A percentile compares a stretch with the other conserved stretches of the same genome.
These are phyloP conservation scores for Vimba vimba DNA, from an alignment of 2,113 vertebrate species.

Conservation along the genomic window DNA sequence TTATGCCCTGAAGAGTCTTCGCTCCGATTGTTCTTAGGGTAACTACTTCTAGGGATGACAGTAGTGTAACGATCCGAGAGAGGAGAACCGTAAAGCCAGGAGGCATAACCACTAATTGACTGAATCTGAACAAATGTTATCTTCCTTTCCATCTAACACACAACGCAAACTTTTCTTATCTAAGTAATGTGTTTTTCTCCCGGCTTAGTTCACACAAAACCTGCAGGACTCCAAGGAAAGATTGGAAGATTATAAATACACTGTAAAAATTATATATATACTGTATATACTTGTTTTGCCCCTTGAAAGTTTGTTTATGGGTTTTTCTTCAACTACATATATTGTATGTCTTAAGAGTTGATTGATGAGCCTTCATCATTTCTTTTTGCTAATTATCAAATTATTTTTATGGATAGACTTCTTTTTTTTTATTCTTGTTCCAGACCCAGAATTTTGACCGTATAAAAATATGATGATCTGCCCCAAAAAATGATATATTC, in stretches of 20 bases:
- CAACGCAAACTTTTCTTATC: neutral
- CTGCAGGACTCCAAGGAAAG: neutral
- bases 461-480: neutral
- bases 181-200: neutral
- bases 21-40: constrained; percentile 5
- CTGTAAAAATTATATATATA: too few relatives aligned
- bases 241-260: neutral
- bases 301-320: too few relatives aligned
- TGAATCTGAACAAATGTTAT: constrained; percentile 9
- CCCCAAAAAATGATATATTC: neutral
- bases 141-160: neutral
- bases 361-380: neutral
- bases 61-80: neutral
- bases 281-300: too few relatives aligned
- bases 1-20: neutral
- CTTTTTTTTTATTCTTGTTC: neutral
- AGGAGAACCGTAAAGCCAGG: constrained; percentile 9
- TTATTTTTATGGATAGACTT: neutral
- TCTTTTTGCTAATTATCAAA: neutral
- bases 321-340: too few relatives aligned
- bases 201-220: neutral
- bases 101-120: constrained; percentile 22
- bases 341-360: too few relatives aligned
- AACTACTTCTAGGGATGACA: constrained; percentile 20
- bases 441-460: neutral